Conservation (phyloP, 2,113 vertebrate species). For the Pteruthius melanotis region DNA sequence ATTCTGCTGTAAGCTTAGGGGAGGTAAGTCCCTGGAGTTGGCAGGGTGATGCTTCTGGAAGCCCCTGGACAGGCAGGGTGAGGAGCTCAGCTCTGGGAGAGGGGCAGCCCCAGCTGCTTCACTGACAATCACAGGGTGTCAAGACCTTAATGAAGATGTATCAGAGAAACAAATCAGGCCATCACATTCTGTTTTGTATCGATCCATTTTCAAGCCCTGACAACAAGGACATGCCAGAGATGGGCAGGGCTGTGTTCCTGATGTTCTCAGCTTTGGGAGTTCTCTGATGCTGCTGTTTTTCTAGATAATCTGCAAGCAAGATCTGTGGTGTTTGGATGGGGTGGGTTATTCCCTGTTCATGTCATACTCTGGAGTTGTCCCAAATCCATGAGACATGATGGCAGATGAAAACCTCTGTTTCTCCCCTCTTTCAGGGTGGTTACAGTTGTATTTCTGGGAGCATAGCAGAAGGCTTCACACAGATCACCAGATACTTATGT, state of each 20-base stretch:
- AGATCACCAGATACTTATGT: neutral
- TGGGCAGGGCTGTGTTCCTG: conserved; percentile 7
- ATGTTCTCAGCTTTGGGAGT: conserved; percentile 33
- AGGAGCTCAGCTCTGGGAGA: neutral
- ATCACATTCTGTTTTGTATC: neutral
- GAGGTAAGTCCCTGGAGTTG: neutral
- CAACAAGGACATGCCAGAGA: conserved; percentile 14
- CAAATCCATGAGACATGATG: neutral
- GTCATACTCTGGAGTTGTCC: conserved; percentile 16
- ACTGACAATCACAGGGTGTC: neutral
- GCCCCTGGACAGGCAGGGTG: neutral
- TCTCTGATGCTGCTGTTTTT: neutral
- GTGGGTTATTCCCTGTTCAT: neutral
- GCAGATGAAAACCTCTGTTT: neutral
- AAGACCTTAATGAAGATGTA: neutral
- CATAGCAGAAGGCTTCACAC: neutral
- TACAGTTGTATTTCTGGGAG: neutral
- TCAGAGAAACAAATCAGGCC: neutral
- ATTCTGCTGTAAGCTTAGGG: neutral
- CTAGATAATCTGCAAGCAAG: neutral
- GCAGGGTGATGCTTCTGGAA: neutral
- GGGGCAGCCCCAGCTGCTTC: neutral
- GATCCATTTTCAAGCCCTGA: neutral
- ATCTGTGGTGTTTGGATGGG: neutral
- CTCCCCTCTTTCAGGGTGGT: neutral